Conservation (phyloP, 2,113 vertebrate genomes). For the Scomber scombrus region DNA sequence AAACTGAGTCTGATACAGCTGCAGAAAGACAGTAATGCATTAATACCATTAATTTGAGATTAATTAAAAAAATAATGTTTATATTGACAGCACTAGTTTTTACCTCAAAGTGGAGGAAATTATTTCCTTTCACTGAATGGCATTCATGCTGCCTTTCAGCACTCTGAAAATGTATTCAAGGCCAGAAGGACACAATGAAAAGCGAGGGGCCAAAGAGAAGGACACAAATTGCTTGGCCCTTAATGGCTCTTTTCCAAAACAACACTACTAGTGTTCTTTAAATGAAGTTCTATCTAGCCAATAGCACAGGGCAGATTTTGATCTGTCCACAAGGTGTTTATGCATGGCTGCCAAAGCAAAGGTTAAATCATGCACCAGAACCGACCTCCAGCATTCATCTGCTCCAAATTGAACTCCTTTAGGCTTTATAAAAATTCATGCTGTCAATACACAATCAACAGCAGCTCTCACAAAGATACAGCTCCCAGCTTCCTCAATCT, state of each 20-base stretch:
- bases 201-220: constrained; percentile 40
- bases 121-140: constrained; percentile 51
- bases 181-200: constrained; percentile 41
- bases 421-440: constrained; percentile 63
- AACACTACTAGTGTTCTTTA: constrained; percentile 47
- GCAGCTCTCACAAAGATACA: constrained; percentile 36
- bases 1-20: too few species aligned
- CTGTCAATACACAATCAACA: constrained; percentile 69
- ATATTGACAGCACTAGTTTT: constrained; percentile 14
- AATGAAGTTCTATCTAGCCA: constrained; percentile 16
- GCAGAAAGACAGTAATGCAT: too few species aligned
- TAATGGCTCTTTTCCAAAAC: constrained; percentile 49
- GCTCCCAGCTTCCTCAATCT: constrained; percentile 35
- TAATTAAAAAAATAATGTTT: too few species aligned
- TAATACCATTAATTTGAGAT: too few species aligned
- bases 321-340: constrained; percentile 37
- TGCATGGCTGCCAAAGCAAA: constrained; percentile 45
- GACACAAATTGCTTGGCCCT: constrained; percentile 55
- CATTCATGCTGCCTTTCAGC: constrained; percentile 37
- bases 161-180: constrained; percentile 32
- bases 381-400: constrained; percentile 30
- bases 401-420: constrained; percentile 44
- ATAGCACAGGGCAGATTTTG: constrained; percentile 7
- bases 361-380: constrained; percentile 52
- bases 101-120: constrained; percentile 43